phyloP scores from a whole-genome alignment of 2,113 vertebrate species.

The Mus pahari region DNA sequence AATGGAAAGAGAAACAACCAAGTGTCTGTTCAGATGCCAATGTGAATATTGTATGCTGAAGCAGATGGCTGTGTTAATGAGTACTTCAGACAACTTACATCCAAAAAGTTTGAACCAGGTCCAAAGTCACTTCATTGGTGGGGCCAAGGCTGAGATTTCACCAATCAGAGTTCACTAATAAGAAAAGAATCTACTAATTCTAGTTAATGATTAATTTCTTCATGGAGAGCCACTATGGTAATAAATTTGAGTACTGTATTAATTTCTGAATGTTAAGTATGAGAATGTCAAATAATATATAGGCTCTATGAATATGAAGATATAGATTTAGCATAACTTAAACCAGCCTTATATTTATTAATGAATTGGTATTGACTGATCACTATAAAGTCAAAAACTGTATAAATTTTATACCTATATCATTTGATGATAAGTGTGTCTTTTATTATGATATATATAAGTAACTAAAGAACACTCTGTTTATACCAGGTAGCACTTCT shows the following conservation, averaged over 20 bases:
- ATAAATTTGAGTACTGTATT: not conserved
- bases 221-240: not conserved
- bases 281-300: not conserved
- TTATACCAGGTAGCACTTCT: conserved; percentile 11
- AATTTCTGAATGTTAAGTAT: conserved; percentile 12
- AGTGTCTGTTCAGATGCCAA: not conserved
- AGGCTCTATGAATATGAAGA: not conserved
- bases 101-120: not conserved
- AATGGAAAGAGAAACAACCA: not conserved
- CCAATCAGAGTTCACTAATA: not conserved
- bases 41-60: not conserved
- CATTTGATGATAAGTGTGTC: not conserved
- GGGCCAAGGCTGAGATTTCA: not conserved
- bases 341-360: not conserved
- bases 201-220: not conserved
- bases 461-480: conserved; percentile 46
- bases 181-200: not conserved
- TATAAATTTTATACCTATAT: not conserved
- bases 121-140: not conserved
- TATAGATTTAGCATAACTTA: not conserved
- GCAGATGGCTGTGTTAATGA: conserved; percentile 38
- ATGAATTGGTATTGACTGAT: not conserved
- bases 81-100: conserved; percentile 52
- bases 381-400: conserved; percentile 1
- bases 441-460: conserved; percentile 51